Evolutionary conservation across 1,140 invertebrate species (phyloP), one percentile per base, ranked within the genome.

Genomic region (Arion vulgaris): DNA sequence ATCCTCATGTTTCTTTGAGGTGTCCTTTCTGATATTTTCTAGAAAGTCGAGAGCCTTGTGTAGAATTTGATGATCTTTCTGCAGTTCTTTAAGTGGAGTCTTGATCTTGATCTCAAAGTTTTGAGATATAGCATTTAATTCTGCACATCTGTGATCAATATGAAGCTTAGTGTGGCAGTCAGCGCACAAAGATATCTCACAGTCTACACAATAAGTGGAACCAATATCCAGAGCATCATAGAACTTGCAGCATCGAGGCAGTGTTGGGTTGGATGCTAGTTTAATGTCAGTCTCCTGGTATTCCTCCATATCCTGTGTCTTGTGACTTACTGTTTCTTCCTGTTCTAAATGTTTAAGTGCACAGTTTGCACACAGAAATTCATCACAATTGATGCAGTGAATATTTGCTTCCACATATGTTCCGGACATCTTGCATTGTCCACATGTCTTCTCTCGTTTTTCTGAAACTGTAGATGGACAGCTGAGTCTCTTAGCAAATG

Each of bases 191-290:
- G 86, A 82, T 62, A 86, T 85, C 38, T 90, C 88, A 84, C 89
- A 90, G 82, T 89, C 88, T 36, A 90, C 86, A 83, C 89, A 90
- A 66, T 87, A 90, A 80, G 87, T 77, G 36, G 88, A 84, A 66
- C 88, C 88, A 36, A 90, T 88, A 76, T 90, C 89, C 28, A 87
- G 84, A n/a, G 84, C 86, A 75, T 90, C 89, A 57, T 89, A 90
- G 45, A 83, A 82, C 7, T 84, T 75, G 73, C 89, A 90, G 80
- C 89, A 90, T 23, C 80, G 81, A 28, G 83, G 57, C 34, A 85
- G 76, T 15, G 81, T 75, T 41, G 77, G 41, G 7, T 62, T 62
- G 28, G 68, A 71, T 15, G 83, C 74, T 69, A 66, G 28, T 2
- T 75, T 72, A 19, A 84, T 75, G n/a, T 84, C 32, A 78, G 57